Conservation (phyloP, 2,797 vertebrate species). For the Okamejei kenojei region DNA sequence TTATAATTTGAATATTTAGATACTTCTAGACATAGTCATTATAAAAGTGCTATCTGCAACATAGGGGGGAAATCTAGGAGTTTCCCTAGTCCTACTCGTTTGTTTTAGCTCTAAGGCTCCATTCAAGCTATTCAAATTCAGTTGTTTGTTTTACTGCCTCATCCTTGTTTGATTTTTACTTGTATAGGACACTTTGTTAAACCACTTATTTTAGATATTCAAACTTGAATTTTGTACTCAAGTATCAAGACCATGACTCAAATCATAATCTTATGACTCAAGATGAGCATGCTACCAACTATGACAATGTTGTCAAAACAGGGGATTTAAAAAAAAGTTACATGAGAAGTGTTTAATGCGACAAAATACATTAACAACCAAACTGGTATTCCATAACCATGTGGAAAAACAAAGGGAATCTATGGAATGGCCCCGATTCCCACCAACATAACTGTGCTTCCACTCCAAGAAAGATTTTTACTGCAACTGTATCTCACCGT, state of each 20-base stretch:
- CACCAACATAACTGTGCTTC: not conserved
- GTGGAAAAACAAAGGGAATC: too few species aligned
- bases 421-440: not conserved
- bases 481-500: too few species aligned
- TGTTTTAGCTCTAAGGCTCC: not conserved
- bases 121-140: not conserved
- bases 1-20: not conserved
- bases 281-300: not conserved
- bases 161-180: not conserved
- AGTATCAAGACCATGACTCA: not conserved
- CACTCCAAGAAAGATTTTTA: not conserved
- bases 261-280: not conserved
- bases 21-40: not conserved
- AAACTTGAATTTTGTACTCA: too few species aligned
- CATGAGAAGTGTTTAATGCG: not conserved
- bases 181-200: too few species aligned
- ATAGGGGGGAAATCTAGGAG: too few species aligned
- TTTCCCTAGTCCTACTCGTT: not conserved
- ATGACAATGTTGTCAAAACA: too few species aligned
- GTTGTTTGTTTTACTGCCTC: not conserved
- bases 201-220: too few species aligned
- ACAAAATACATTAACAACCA: not conserved
- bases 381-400: not conserved
- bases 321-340: too few species aligned
- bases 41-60: not conserved